phyloP scores from a whole-genome alignment of 92 coral and sea anemone species.

The Bergia sp. region DNA sequence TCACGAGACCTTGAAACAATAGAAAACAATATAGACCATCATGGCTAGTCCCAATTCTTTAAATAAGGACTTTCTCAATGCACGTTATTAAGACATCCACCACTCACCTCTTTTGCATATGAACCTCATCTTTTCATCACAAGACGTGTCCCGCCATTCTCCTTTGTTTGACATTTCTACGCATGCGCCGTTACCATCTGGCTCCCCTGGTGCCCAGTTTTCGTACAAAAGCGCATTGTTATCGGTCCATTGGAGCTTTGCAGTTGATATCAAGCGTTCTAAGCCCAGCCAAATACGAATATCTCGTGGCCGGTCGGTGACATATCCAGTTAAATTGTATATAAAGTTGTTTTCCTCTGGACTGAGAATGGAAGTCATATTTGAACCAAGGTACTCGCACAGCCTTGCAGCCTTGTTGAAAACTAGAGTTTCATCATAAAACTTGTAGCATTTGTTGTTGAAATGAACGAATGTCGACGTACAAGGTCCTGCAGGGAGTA shows the following conservation, averaged over 20 bases:
- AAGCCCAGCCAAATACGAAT: constrained; percentile 41
- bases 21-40: too few relatives aligned
- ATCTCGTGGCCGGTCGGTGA: constrained; percentile 41
- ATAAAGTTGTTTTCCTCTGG: constrained; percentile 65
- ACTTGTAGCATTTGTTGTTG: constrained; percentile 66
- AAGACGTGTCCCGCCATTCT: constrained; percentile 83
- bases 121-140: constrained; percentile 72
- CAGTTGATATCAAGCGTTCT: constrained; percentile 67
- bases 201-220: constrained; percentile 92
- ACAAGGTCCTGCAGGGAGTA: constrained; percentile 67
- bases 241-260: constrained; percentile 76
- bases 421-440: constrained; percentile 53
- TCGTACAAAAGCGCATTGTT: constrained; percentile 46
- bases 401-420: constrained; percentile 72
- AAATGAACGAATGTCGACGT: constrained; percentile 69
- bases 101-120: constrained; percentile 88
- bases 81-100: neutral
- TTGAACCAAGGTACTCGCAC: constrained; percentile 63
- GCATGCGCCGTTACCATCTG: constrained; percentile 89
- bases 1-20: too few relatives aligned
- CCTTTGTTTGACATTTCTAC: constrained; percentile 85
- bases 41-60: too few relatives aligned
- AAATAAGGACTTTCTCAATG: too few relatives aligned
- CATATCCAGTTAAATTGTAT: constrained; percentile 18
- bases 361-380: constrained; percentile 70